Percentiles rank a stretch among this genome's conserved stretches.
Evolutionary conservation across 2,113 vertebrate species (phyloP).

Genomic region (Nycticorax nycticorax): DNA sequence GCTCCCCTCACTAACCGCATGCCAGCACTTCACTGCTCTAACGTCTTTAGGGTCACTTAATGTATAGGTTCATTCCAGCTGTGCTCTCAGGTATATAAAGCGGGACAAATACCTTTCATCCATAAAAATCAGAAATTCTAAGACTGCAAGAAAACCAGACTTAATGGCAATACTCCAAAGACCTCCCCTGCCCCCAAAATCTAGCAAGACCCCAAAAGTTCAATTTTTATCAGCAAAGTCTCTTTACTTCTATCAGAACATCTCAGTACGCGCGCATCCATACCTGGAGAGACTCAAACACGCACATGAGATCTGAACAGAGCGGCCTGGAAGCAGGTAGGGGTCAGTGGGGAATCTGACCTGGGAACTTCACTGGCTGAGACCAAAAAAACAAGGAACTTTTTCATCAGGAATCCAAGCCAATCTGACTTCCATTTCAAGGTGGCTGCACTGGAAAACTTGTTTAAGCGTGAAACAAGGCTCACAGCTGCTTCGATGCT

Average conservation of each 20-base stretch:
- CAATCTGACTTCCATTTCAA: neutral
- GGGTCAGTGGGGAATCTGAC: neutral
- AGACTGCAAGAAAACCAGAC: neutral
- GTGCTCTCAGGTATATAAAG: fast-evolving
- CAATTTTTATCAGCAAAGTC: neutral
- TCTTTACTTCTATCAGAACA: neutral
- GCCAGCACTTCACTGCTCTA: neutral
- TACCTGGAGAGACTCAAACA: neutral
- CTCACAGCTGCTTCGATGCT: neutral
- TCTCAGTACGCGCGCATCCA: fast-evolving
- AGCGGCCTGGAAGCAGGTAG: neutral
- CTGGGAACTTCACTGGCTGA: neutral
- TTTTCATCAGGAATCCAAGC: neutral
- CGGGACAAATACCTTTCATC: neutral
- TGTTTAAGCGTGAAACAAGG: neutral
- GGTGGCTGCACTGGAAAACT: neutral
- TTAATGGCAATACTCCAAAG: neutral
- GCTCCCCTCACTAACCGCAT: neutral
- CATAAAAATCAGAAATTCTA: neutral
- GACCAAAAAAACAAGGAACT: neutral
- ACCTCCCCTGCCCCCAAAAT: neutral
- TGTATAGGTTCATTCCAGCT: fast-evolving
- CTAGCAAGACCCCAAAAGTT: neutral
- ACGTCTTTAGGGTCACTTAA: neutral
- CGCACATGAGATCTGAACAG: fast-evolving